Percentiles rank a stretch among this genome's conserved stretches.
Evolutionary conservation across 2,113 vertebrate genomes (phyloP).

Genomic region (chimpanzee (Pan troglodytes)): NHGRI_mPanTro3-v2.1_pri NC_072402.2:152003001-152003500

Average conservation of each 20-base stretch:
- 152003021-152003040: not conserved
- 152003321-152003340: not conserved
- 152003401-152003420: too few species aligned
- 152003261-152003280: not conserved
- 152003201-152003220: not conserved
- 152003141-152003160: not conserved
- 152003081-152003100: not conserved
- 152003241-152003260: not conserved
- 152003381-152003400: too few species aligned
- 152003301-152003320: not conserved
- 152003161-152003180: not conserved
- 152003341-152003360: not conserved
- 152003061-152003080: not conserved
- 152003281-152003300: not conserved
- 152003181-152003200: not conserved
- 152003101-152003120: not conserved
- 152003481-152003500: too few species aligned
- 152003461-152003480: too few species aligned
- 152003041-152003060: rapidly evolving
- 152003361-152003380: not conserved
- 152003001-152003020: not conserved
- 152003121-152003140: not conserved
- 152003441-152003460: too few species aligned
- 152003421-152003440: too few species aligned
- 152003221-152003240: not conserved